These are phyloP conservation scores for Cyclopterus lumpus DNA, from an alignment of 2,797 vertebrate species.

Conservation along the genomic window DNA sequence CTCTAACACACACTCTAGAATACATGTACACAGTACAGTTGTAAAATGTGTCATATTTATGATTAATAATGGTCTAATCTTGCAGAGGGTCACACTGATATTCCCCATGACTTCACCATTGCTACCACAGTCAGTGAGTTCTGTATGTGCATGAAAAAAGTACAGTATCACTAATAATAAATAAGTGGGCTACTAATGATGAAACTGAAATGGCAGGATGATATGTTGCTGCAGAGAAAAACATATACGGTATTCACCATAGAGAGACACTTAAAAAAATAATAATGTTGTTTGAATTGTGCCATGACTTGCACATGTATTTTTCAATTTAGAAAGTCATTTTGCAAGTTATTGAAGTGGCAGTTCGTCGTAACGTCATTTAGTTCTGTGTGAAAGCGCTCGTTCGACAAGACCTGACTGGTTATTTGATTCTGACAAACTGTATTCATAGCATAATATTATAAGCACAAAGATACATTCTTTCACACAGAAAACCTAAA, in stretches of 20 bases:
- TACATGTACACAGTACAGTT: background rate
- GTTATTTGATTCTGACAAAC: background rate
- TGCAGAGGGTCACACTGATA: slow-evolving; percentile 21
- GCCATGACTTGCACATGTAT: background rate
- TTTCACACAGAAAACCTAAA: background rate
- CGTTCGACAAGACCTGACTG: background rate
- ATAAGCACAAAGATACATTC: too few species aligned
- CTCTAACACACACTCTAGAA: background rate
- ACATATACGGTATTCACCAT: too few species aligned
- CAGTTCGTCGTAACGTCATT: too few species aligned
- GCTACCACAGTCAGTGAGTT: slow-evolving; percentile 38
- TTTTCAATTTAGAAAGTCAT: background rate
- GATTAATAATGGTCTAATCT: slow-evolving; percentile 15
- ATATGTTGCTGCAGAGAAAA: background rate
- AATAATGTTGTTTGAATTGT: background rate
- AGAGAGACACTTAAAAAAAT: background rate
- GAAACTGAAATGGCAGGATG: background rate
- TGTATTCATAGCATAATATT: too few species aligned
- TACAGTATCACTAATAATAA: background rate
- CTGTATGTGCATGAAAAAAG: slow-evolving; percentile 3
- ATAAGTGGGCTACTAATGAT: background rate
- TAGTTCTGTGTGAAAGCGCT: too few species aligned
- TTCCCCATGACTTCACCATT: background rate
- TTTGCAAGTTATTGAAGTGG: background rate
- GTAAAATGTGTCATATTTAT: background rate